Base-by-base conservation (phyloP, 64 coral and sea anemone genomes). In the Trachythela sp. region DNA sequence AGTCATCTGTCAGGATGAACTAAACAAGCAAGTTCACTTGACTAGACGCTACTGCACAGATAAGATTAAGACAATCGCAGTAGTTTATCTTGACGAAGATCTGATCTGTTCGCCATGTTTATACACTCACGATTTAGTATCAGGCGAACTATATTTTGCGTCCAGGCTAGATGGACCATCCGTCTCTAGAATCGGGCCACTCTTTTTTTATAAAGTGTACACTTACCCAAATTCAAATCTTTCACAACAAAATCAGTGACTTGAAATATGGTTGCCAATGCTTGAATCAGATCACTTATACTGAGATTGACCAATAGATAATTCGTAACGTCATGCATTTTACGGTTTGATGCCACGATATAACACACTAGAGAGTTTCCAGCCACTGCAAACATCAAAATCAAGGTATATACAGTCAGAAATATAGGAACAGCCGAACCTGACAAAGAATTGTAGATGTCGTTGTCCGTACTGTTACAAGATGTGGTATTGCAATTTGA, bases 161-260 rank as follows among this genome's bases (percentile, higher is more conserved):
- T n/a, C n/a, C n/a, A n/a, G n/a, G n/a, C n/a, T n/a, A n/a, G n/a
- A n/a, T n/a, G n/a, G n/a, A n/a, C n/a, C n/a, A n/a, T n/a, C n/a
- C n/a, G n/a, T n/a, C n/a, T n/a, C n/a, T n/a, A n/a, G n/a, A n/a
- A n/a, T n/a, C n/a, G n/a, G n/a, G n/a, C n/a, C n/a, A n/a, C n/a
- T n/a, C n/a, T n/a, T n/a, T n/a, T n/a, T n/a, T n/a, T n/a, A n/a
- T n/a, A n/a, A n/a, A n/a, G n/a, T n/a, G n/a, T n/a, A n/a, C n/a
- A 17, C 75, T 80, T 36, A 80, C 75, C 75, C 37, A 80, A 30
- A 39, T 80, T 80, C 20, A 80, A 22, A 80, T 80, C 75, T 38
- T 80, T 80, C 20, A 80, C 75, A 39, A 35, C 34, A 39, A 80
- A 39, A 80, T 80, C 75, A 34, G 37, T 39, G 13, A 80, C 37